These are phyloP conservation scores for Casuarius casuarius DNA, from an alignment of 2,113 vertebrate species.

Conservation along the genomic window DNA sequence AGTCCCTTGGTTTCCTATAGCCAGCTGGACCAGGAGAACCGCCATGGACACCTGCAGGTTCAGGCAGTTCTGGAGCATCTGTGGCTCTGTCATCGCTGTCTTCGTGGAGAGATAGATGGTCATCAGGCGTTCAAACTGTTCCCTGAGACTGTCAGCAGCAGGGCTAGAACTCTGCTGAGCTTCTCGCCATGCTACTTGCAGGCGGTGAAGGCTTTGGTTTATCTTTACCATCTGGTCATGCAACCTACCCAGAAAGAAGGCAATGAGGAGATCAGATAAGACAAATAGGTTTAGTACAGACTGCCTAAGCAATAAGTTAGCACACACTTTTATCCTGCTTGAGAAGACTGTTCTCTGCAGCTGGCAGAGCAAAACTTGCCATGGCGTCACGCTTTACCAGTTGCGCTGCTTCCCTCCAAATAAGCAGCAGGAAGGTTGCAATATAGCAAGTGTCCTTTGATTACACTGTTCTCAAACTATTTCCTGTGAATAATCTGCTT, in stretches of 20 bases:
- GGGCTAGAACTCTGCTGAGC: slow-evolving; percentile 90
- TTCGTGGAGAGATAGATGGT: slow-evolving; percentile 96
- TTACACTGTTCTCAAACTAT: neutral
- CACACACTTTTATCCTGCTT: fast-evolving
- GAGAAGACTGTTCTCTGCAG: too few relatives aligned
- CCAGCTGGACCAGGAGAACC: slow-evolving; percentile 90
- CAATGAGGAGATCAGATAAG: neutral
- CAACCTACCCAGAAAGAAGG: slow-evolving; percentile 78
- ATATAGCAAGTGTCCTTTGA: neutral
- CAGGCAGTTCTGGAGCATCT: slow-evolving; percentile 95
- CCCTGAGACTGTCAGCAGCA: slow-evolving; percentile 87
- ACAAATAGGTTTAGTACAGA: neutral
- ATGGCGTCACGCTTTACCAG: neutral
- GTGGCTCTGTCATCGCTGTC: slow-evolving; percentile 90
- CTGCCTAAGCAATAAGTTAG: neutral
- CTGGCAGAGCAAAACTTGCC: neutral
- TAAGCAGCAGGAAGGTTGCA: neutral
- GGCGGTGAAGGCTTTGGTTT: slow-evolving; percentile 97
- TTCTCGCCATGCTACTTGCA: slow-evolving; percentile 94
- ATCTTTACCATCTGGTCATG: slow-evolving; percentile 99
- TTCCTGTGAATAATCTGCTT: fast-evolving
- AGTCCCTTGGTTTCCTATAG: slow-evolving; percentile 85
- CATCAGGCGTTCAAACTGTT: slow-evolving; percentile 98
- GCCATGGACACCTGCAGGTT: slow-evolving; percentile 94
- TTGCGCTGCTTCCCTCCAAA: neutral